Conservation (phyloP, 1,140 invertebrate species). For the Pseudomyrmex pallidus region DNA sequence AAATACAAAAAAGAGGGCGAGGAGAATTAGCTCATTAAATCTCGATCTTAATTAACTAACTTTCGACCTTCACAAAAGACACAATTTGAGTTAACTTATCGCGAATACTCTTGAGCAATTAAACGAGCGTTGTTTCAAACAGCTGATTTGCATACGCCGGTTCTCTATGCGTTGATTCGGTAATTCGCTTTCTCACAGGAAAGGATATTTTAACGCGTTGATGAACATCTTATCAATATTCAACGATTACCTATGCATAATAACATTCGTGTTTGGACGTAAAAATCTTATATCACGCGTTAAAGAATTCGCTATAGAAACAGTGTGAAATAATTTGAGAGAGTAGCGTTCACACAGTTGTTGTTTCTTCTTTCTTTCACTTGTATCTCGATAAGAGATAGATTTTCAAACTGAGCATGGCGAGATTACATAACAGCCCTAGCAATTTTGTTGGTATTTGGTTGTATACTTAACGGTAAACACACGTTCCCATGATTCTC, state of each 20-base stretch:
- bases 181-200: conserved; percentile 3
- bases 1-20: too few relatives aligned
- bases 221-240: conserved; percentile 12
- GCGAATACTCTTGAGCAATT: conserved; percentile 1
- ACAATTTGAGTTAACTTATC: conserved; percentile 33
- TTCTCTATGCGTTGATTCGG: not conserved
- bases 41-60: not conserved
- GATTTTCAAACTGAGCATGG: not conserved
- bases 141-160: not conserved
- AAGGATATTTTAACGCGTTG: not conserved
- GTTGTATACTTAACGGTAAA: not conserved
- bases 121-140: conserved; percentile 9
- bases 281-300: too few relatives aligned
- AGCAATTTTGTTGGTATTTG: conserved; percentile 16
- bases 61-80: not conserved
- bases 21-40: not conserved
- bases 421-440: not conserved
- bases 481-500: not conserved
- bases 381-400: not conserved
- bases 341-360: too few relatives aligned
- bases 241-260: not conserved
- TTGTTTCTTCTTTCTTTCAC: too few relatives aligned
- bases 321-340: too few relatives aligned
- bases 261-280: too few relatives aligned
- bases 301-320: too few relatives aligned